Percentiles rank a stretch among this genome's conserved stretches.
Conservation (phyloP, 2,888 invertebrate species). For the Listrodromus nycthemerus region DNA sequence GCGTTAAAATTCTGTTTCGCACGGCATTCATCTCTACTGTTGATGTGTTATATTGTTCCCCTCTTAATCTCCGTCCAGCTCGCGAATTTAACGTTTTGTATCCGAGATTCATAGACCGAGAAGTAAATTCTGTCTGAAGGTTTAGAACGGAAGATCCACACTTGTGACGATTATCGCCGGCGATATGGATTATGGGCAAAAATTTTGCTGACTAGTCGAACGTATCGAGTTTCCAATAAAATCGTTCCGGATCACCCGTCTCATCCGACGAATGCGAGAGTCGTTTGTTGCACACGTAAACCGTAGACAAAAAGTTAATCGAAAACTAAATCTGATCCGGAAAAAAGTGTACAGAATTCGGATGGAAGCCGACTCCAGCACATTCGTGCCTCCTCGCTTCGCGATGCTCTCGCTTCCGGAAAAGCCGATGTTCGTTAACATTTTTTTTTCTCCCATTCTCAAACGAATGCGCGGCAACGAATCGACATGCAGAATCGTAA, state of each 20-base stretch:
- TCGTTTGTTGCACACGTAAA: conserved; percentile 50
- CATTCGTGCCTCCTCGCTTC: conserved; percentile 2
- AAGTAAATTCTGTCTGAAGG: conserved; percentile 47
- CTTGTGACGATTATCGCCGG: conserved; percentile 1
- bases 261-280: conserved; percentile 56
- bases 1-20: conserved; percentile 17
- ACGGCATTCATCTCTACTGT: neutral
- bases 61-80: neutral
- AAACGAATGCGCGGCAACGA: conserved; percentile 24
- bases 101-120: conserved; percentile 48
- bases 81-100: conserved; percentile 24
- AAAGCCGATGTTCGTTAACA: conserved; percentile 31
- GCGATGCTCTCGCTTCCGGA: conserved; percentile 24
- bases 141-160: conserved; percentile 23
- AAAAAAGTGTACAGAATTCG: conserved; percentile 2
- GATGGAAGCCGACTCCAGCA: conserved; percentile 13
- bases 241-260: conserved; percentile 21
- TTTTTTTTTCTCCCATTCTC: conserved; percentile 6
- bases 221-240: conserved; percentile 53
- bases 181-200: conserved; percentile 29
- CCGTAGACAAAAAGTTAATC: conserved; percentile 57
- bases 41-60: neutral
- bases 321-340: conserved; percentile 44
- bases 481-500: neutral
- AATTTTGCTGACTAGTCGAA: conserved; percentile 63